A percentile compares a stretch with the other conserved stretches of the same genome.
These are phyloP conservation scores for Triplophysa tibetana DNA, from an alignment of 2,113 vertebrate genomes.

Conservation along the genomic window DNA sequence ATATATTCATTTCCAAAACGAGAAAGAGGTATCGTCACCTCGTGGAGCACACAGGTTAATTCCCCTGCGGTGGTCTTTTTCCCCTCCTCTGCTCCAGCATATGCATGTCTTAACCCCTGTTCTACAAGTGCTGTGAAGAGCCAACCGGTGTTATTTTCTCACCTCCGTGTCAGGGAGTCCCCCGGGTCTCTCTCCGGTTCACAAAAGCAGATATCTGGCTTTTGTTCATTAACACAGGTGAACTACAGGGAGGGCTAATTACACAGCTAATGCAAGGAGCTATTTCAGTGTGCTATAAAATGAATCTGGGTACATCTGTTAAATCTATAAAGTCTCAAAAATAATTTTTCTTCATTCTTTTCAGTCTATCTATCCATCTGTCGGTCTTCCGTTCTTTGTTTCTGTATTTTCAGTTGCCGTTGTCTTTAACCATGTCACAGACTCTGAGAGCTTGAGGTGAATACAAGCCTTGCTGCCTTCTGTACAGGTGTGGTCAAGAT, in stretches of 20 bases:
- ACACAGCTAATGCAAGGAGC: conserved; percentile 46
- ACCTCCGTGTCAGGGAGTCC: conserved; percentile 33
- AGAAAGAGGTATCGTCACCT: conserved; percentile 62
- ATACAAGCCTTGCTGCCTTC: conserved; percentile 40
- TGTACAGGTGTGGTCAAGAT: conserved; percentile 51
- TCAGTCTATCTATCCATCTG: too few species aligned
- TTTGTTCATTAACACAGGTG: conserved; percentile 63
- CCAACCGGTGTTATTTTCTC: conserved; percentile 46
- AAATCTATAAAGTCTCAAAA: neutral
- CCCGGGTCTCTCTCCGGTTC: conserved; percentile 17
- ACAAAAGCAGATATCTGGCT: conserved; percentile 33
- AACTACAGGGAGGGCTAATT: conserved; percentile 63
- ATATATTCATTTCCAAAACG: conserved; percentile 67
- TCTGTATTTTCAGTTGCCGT: neutral
- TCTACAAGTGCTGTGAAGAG: conserved; percentile 29
- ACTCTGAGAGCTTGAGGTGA: neutral
- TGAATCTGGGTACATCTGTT: conserved; percentile 29
- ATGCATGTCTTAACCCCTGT: conserved; percentile 15
- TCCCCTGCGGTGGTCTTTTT: conserved; percentile 55
- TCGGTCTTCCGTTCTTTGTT: conserved; percentile 13
- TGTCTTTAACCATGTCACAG: conserved; percentile 1
- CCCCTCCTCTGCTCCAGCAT: conserved; percentile 52
- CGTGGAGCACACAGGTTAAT: conserved; percentile 60
- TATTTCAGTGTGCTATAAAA: conserved; percentile 36
- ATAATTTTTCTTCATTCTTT: neutral